These are phyloP conservation scores for Botrylloides violaceus DNA, from an alignment of 23 tunicate species.

Conservation along the genomic window DNA sequence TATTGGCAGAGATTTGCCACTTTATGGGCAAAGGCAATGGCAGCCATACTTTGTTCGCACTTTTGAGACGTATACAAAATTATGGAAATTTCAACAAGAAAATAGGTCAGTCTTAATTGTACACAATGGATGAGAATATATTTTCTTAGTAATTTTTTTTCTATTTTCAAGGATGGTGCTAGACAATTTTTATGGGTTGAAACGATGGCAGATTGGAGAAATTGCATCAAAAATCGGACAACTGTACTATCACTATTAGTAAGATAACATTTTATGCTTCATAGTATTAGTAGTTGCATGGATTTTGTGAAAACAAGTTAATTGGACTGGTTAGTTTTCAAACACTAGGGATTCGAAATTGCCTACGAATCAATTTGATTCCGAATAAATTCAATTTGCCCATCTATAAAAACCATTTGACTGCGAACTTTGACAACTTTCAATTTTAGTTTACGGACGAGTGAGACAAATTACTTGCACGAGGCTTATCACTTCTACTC, in stretches of 20 bases:
- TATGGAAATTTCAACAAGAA: slow-evolving; percentile 91
- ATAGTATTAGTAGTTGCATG: not conserved
- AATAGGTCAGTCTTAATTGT: slow-evolving; percentile 38
- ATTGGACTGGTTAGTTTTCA: not conserved
- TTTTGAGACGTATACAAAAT: slow-evolving; percentile 73
- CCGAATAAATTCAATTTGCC: not conserved
- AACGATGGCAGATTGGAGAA: slow-evolving; percentile 95
- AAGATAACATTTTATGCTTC: no score
- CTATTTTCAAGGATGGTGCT: slow-evolving; percentile 34
- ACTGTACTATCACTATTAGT: slow-evolving; percentile 84
- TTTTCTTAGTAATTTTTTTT: no score
- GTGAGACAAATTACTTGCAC: slow-evolving; percentile 79
- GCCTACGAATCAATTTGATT: no score
- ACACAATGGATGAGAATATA: not conserved
- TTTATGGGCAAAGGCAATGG: slow-evolving; percentile 73
- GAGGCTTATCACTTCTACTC: slow-evolving; percentile 89
- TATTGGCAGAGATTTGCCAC: slow-evolving; percentile 88
- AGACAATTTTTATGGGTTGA: slow-evolving; percentile 41
- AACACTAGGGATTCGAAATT: not conserved
- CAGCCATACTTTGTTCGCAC: slow-evolving; percentile 82
- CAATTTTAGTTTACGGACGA: slow-evolving; percentile 61
- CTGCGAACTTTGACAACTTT: not conserved
- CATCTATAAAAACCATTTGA: not conserved
- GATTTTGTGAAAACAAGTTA: not conserved
- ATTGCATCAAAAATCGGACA: slow-evolving; percentile 92